Conservation (phyloP, 2,113 vertebrate genomes). For the Clarias macrocephalus region DNA sequence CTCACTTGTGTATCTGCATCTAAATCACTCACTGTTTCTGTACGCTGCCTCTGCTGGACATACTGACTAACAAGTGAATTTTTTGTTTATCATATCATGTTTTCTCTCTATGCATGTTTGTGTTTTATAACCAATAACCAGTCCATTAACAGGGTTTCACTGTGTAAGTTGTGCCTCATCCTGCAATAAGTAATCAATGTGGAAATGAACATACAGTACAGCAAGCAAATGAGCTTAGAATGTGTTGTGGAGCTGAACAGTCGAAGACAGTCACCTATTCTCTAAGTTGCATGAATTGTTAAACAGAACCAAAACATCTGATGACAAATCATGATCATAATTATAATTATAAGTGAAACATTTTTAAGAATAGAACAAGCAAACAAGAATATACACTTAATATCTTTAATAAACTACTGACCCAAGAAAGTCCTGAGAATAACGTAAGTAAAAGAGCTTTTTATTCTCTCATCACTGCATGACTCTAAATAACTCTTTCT, state of each 20-base stretch:
- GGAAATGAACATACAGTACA: background rate
- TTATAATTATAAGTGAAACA: too few relatives aligned
- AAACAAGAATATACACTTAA: background rate
- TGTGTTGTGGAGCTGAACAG: slow-evolving; percentile 4
- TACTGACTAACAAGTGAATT: background rate
- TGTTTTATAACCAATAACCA: background rate
- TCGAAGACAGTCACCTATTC: background rate
- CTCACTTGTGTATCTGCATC: background rate
- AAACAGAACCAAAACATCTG: too few relatives aligned
- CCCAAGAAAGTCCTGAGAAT: background rate
- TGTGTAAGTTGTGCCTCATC: background rate
- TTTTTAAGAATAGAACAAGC: too few relatives aligned
- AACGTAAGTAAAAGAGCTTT: background rate
- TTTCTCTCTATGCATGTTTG: background rate
- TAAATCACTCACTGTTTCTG: background rate
- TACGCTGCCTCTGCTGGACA: background rate
- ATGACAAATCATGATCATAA: too few relatives aligned
- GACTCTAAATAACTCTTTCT: too few relatives aligned
- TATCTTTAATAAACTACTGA: background rate
- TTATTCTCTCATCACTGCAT: background rate
- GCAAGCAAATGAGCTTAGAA: background rate
- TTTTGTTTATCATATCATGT: background rate
- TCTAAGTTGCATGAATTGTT: too few relatives aligned
- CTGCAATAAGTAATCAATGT: background rate
- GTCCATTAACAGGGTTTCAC: background rate